Evolutionary conservation across 2,888 invertebrate species (phyloP).

Genomic region (Cerceris rybyensis): DNA sequence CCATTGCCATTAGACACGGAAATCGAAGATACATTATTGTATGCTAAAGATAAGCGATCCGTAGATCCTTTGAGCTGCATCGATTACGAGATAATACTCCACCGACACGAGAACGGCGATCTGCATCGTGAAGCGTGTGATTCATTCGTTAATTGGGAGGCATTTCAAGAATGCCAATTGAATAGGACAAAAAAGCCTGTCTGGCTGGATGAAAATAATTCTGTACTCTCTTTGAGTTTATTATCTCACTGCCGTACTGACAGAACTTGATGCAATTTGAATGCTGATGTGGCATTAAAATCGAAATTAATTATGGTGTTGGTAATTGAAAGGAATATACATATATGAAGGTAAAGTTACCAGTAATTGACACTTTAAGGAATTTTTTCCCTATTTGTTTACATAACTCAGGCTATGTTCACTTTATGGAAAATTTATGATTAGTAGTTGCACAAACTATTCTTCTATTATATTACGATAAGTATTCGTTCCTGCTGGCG

Average conservation of each 20-base stretch:
- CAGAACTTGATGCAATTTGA: neutral
- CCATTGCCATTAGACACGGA: slow-evolving; percentile 27
- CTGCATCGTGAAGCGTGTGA: slow-evolving; percentile 50
- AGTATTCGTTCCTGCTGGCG: no score
- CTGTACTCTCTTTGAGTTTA: neutral
- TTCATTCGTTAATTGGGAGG: slow-evolving; percentile 42
- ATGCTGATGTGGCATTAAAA: no score
- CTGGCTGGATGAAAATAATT: neutral
- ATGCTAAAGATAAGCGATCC: slow-evolving; percentile 36
- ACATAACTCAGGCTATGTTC: no score
- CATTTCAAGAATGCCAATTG: slow-evolving; percentile 37
- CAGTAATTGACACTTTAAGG: no score
- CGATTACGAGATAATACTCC: slow-evolving; percentile 39
- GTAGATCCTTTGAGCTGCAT: slow-evolving; percentile 43
- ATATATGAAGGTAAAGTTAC: no score
- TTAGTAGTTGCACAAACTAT: no score
- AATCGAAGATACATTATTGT: slow-evolving; percentile 42
- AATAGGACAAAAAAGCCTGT: slow-evolving; percentile 1
- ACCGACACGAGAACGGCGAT: slow-evolving; percentile 27
- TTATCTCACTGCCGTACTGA: neutral
- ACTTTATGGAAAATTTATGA: no score
- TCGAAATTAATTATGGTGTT: no score
- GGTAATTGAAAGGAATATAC: no score
- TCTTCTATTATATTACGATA: no score
- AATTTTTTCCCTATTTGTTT: no score